These are phyloP conservation scores for Anthoptus insignis DNA, from an alignment of 2,888 invertebrate genomes.

Conservation along the genomic window DNA sequence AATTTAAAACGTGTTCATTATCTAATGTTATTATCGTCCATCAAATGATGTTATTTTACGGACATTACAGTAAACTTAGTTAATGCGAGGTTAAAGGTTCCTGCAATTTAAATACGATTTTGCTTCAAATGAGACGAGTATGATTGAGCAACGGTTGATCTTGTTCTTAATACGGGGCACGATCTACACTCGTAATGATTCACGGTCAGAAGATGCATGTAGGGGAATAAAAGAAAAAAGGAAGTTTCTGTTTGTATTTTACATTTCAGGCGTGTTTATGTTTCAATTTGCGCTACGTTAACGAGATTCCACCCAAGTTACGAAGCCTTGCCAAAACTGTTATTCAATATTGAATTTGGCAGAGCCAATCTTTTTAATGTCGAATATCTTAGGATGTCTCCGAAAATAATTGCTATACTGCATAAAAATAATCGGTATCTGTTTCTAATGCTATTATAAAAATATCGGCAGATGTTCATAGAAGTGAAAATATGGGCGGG, in stretches of 20 bases:
- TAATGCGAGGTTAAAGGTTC: constrained; percentile 11
- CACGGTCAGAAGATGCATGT: constrained; percentile 11
- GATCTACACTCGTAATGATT: constrained; percentile 22
- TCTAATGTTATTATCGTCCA: constrained; percentile 17
- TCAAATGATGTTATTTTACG: constrained; percentile 20
- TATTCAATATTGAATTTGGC: not conserved
- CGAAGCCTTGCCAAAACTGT: not conserved
- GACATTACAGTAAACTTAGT: constrained; percentile 12
- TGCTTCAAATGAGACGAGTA: constrained; percentile 15
- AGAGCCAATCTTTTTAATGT: not conserved
- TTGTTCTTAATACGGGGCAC: constrained; percentile 9
- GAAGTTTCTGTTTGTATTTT: not conserved
- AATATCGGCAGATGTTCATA: too few relatives aligned
- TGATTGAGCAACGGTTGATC: constrained; percentile 13
- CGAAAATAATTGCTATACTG: too few relatives aligned
- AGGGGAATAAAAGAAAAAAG: not conserved
- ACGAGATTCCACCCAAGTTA: not conserved
- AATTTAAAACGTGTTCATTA: constrained; percentile 19
- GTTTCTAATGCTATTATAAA: too few relatives aligned
- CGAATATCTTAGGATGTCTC: too few relatives aligned
- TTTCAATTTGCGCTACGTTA: not conserved
- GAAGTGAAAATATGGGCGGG: too few relatives aligned
- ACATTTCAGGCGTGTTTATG: not conserved
- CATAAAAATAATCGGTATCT: too few relatives aligned
- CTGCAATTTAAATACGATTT: constrained; percentile 27